Percentiles rank a stretch among this genome's conserved stretches.
phyloP scores from a whole-genome alignment of 2,888 invertebrate species.

The Aquatica leii region DNA sequence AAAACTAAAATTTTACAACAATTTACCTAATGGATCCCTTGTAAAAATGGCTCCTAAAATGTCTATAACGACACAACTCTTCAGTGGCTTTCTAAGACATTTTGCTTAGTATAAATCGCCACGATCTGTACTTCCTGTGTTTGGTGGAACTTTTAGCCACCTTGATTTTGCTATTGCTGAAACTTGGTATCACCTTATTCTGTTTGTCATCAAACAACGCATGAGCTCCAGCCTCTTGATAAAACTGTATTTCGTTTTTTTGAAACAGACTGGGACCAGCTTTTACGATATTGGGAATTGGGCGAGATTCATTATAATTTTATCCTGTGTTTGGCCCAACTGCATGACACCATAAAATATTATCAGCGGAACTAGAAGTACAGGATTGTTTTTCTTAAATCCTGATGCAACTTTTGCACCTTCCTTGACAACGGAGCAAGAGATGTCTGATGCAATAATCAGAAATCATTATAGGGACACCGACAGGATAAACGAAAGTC shows the following conservation, averaged over 20 bases:
- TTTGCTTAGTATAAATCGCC: not conserved
- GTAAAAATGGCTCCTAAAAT: not conserved
- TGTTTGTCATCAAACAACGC: slow-evolving; percentile 4
- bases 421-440: not conserved
- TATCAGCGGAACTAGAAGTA: slow-evolving; percentile 6
- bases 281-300: not conserved
- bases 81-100: not conserved
- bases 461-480: not conserved
- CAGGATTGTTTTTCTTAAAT: slow-evolving; percentile 1
- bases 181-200: not conserved
- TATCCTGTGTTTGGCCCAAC: not conserved
- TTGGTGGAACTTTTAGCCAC: not conserved
- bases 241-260: slow-evolving; percentile 3
- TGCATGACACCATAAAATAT: slow-evolving; percentile 13
- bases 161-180: not conserved
- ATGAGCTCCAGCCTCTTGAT: not conserved
- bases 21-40: slow-evolving; percentile 4
- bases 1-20: not conserved
- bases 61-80: not conserved
- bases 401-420: slow-evolving; percentile 3
- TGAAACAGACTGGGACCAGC: slow-evolving; percentile 3
- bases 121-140: not conserved
- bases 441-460: not conserved
- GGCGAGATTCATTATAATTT: slow-evolving; percentile 1
- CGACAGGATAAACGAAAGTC: not conserved